Conservation (phyloP, 2,888 invertebrate genomes). For the Bombylius discolor region DNA sequence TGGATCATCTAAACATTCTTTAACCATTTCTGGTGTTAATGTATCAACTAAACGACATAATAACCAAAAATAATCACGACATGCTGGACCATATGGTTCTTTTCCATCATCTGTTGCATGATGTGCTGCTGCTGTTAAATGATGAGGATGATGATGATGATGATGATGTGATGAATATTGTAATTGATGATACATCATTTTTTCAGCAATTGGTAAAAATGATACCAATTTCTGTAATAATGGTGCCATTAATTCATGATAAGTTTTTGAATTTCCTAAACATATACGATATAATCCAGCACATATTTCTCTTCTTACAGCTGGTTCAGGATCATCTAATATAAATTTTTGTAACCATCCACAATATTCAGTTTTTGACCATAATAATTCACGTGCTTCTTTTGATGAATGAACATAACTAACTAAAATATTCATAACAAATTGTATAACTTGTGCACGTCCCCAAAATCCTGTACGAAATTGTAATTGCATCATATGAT, state of each 20-base stretch:
- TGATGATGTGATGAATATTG: conserved; percentile 17
- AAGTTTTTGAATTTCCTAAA: conserved; percentile 46
- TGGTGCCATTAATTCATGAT: conserved; percentile 56
- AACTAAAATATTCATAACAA: conserved; percentile 81
- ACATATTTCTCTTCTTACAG: conserved; percentile 82
- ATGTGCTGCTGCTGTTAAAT: conserved; percentile 21
- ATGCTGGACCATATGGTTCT: conserved; percentile 88
- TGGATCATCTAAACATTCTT: conserved; percentile 46
- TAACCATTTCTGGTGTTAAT: conserved; percentile 63
- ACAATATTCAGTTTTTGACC: conserved; percentile 59
- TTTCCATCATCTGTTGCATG: conserved; percentile 64
- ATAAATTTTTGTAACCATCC: conserved; percentile 75
- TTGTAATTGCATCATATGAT: conserved; percentile 52
- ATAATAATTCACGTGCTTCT: conserved; percentile 61
- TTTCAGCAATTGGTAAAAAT: conserved; percentile 71
- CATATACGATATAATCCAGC: conserved; percentile 84
- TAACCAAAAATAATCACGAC: conserved; percentile 89
- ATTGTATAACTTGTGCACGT: conserved; percentile 81
- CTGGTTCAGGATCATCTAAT: conserved; percentile 84
- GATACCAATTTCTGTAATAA: conserved; percentile 67
- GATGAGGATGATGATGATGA: conserved; percentile 26
- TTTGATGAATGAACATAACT: conserved; percentile 85
- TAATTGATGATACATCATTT: conserved; percentile 50
- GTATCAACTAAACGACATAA: conserved; percentile 79
- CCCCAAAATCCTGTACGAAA: conserved; percentile 91